Conservation (phyloP, 2,797 vertebrate species). For the Phalanger gymnotis region DNA sequence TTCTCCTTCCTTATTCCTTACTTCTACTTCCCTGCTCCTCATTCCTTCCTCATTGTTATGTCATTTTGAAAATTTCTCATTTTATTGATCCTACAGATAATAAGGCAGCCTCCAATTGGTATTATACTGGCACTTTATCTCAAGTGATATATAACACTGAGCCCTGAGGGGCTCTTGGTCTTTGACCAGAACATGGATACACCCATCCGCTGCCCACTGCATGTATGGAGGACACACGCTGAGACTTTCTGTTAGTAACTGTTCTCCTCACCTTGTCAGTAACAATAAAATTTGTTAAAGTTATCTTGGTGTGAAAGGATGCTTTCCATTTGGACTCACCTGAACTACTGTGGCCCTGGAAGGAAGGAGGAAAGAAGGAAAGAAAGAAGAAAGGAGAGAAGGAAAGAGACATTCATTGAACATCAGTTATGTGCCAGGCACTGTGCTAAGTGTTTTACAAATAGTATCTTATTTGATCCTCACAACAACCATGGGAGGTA, state of each 20-base stretch:
- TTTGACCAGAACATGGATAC: not conserved
- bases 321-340: too few species aligned
- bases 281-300: too few species aligned
- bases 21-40: not conserved
- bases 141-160: not conserved
- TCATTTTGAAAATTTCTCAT: not conserved
- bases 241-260: not conserved
- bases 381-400: not conserved
- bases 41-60: not conserved
- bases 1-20: not conserved
- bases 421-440: not conserved
- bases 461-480: not conserved
- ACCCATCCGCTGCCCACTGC: not conserved
- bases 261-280: not conserved
- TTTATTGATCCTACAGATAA: not conserved
- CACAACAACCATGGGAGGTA: not conserved
- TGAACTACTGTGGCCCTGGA: not conserved
- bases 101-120: not conserved
- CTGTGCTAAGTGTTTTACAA: not conserved
- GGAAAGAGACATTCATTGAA: not conserved
- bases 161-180: not conserved
- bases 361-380: not conserved
- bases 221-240: not conserved
- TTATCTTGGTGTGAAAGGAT: too few species aligned
- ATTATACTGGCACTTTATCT: not conserved